Conservation (phyloP, 2,797 vertebrate species). For the Caiman crocodilus region DNA sequence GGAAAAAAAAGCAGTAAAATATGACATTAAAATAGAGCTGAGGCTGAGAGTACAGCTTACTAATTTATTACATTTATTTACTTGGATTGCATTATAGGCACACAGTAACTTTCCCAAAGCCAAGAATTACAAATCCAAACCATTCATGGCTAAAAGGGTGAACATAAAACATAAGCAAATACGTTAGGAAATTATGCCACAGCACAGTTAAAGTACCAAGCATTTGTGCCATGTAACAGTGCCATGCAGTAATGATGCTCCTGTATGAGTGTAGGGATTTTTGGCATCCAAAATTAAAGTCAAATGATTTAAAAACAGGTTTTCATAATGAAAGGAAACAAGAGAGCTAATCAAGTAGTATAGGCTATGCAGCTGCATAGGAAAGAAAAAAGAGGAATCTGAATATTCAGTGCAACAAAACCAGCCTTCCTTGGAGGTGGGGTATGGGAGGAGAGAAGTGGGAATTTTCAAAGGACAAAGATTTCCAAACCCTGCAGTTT, state of each 20-base stretch:
- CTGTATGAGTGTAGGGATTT: fast-evolving
- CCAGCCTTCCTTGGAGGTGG: fast-evolving
- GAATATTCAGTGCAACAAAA: not conserved
- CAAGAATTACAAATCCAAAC: not conserved
- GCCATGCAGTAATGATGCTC: not conserved
- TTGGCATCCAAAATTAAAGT: not conserved
- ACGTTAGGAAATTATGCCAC: not conserved
- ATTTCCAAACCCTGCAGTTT: not conserved
- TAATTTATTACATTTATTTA: not conserved
- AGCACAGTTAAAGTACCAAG: not conserved
- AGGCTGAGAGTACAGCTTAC: not conserved
- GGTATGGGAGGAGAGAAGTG: fast-evolving
- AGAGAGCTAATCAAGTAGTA: fast-evolving
- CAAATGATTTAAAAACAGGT: not conserved
- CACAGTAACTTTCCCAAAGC: not conserved
- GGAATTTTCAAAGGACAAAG: not conserved
- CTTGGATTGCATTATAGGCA: not conserved
- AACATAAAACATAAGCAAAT: not conserved
- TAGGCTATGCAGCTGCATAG: not conserved
- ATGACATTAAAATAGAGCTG: not conserved
- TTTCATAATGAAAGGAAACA: not conserved
- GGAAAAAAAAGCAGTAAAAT: not conserved
- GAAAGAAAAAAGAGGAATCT: not conserved
- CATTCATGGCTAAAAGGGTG: not conserved
- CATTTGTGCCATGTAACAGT: too few relatives aligned